Conservation (phyloP, 2,888 invertebrate species). For the Mactromeris polynyma region DNA sequence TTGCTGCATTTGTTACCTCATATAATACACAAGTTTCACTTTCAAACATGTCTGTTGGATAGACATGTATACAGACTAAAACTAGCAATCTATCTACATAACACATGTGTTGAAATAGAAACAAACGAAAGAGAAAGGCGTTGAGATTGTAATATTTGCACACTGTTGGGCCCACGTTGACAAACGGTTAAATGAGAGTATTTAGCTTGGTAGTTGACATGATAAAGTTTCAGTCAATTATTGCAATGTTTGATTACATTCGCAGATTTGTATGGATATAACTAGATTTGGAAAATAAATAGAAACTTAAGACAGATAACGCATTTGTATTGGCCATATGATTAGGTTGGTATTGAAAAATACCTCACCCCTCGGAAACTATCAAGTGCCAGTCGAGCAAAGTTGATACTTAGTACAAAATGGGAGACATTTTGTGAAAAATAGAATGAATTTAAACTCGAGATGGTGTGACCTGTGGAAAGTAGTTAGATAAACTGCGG, state of each 20-base stretch:
- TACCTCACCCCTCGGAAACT: background rate
- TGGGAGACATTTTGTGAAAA: background rate
- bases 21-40: background rate
- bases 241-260: slow-evolving; percentile 36
- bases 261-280: slow-evolving; percentile 22
- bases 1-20: too few species aligned
- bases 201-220: slow-evolving; percentile 24
- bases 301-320: slow-evolving; percentile 31
- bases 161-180: slow-evolving; percentile 21
- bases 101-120: background rate
- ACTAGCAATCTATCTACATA: background rate
- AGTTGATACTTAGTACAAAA: background rate
- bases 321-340: background rate
- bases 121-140: slow-evolving; percentile 20
- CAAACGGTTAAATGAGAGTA: slow-evolving; percentile 33
- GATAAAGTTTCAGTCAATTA: slow-evolving; percentile 42
- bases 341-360: background rate
- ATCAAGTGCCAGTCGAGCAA: background rate
- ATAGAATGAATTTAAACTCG: background rate
- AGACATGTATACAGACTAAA: background rate
- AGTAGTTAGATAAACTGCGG: background rate
- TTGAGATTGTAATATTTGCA: slow-evolving; percentile 35
- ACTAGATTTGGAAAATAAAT: slow-evolving; percentile 42
- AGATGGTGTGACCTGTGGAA: background rate
- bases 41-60: background rate